phyloP scores from a whole-genome alignment of 2,113 vertebrate species.

The Catharus fuscescens region DNA sequence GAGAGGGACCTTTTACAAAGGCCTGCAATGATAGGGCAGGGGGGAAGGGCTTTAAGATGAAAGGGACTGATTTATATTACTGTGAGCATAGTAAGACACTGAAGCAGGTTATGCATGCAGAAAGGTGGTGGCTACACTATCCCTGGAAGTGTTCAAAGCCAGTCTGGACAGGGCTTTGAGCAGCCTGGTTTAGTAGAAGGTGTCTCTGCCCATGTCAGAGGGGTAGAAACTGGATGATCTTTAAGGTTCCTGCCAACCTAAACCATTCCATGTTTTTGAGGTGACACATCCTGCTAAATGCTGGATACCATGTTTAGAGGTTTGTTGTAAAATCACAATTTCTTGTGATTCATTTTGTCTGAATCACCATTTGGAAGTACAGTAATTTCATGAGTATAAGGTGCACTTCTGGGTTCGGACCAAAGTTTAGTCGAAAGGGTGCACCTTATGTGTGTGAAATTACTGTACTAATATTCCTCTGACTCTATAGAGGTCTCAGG shows the following conservation, averaged over 20 bases:
- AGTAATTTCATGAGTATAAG: too few species aligned
- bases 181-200: background rate
- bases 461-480: background rate
- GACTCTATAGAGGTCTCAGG: background rate
- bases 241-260: background rate
- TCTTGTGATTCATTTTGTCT: background rate
- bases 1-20: background rate
- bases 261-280: background rate
- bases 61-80: background rate
- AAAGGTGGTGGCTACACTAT: background rate
- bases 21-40: background rate
- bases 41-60: background rate
- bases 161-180: background rate
- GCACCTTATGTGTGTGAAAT: too few species aligned
- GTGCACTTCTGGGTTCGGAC: too few species aligned
- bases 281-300: background rate
- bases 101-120: background rate
- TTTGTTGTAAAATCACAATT: background rate
- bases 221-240: background rate
- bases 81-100: background rate
- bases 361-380: background rate
- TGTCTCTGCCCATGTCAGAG: background rate
- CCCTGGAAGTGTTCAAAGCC: background rate
- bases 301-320: background rate
- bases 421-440: too few species aligned